A percentile compares a stretch with the other conserved stretches of the same genome.
phyloP scores from a whole-genome alignment of 2,797 vertebrate species.

The Tinamus major region DNA sequence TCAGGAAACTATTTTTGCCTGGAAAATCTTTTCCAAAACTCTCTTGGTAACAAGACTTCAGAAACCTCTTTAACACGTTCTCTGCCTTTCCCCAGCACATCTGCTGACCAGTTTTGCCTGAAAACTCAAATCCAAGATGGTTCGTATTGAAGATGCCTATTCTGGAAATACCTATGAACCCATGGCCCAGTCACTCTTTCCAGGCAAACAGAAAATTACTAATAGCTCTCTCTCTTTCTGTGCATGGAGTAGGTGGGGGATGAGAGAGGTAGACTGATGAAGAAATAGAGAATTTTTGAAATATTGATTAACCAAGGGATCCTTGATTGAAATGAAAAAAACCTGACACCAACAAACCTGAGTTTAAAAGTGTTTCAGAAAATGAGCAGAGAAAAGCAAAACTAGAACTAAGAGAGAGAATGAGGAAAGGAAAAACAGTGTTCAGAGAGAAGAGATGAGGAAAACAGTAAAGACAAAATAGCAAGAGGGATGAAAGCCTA shows the following conservation, averaged over 20 bases:
- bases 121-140: background rate
- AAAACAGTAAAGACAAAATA: background rate
- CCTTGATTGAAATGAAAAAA: background rate
- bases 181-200: background rate
- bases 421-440: background rate
- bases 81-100: background rate
- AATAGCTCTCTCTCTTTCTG: background rate
- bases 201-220: background rate
- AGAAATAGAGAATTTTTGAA: background rate
- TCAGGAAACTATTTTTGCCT: background rate
- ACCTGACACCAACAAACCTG: background rate
- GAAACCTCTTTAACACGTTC: background rate
- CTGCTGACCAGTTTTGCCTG: background rate
- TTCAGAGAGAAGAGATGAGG: slow-evolving; percentile 8
- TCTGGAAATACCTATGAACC: background rate
- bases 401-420: background rate
- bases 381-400: background rate
- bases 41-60: background rate
- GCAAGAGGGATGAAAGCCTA: background rate
- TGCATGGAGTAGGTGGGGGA: background rate
- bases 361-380: background rate
- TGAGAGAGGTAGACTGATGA: background rate
- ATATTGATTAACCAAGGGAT: background rate
- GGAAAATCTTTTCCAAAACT: background rate
- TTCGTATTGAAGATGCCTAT: background rate